Base-by-base conservation (phyloP, 2,797 vertebrate genomes). In the Chaetodon trifasciatus region DNA sequence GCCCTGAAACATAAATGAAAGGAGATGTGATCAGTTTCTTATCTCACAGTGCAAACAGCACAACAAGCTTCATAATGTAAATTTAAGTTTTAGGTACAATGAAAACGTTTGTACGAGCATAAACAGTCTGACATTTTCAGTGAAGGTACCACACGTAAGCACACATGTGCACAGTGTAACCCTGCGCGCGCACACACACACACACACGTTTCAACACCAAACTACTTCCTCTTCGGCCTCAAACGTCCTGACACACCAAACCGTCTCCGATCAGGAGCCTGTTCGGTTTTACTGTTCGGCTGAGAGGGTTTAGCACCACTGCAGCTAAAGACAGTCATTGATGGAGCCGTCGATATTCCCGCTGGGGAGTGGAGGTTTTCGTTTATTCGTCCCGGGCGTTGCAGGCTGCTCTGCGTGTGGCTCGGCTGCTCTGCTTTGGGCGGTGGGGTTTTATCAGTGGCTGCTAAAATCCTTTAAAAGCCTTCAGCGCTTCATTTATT, bases 1-100 rank as follows among this genome's bases (percentile, higher is more conserved):
- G 81, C 72, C 82, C 88, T 90, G 87, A 42, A 90, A 90, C 46
- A 32, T 4, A 4, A 32, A 32, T 32, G 28, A 3, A 4, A 32
- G 28, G 4, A 32, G 28, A 32, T 32, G 28, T 3, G 28, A 32
- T 32, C 28, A 32, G 28, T 32, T 32, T 32, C 28, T 32, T 32
- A 32, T 32, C 28, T 32, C 28, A 19, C 7, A 39, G 5, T 3
- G 17, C 42, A 37, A 57, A 32, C 7, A 39, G 5, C 6, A 46
- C 42, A 37, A 57, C 16, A 11, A 24, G n/a, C 11, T 55, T 55
- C 13, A 55, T 28, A 13, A 28, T 55, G 52, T 24, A 11, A 8
- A 11, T 24, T 13, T 13, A 11, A 24, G 6, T 23, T 23, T 10
- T 11, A 9, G 4, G 3, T 9, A 24, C 7, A n/a, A 60, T 44